Conservation (phyloP, 2,113 vertebrate species). For the Galbula dea region DNA sequence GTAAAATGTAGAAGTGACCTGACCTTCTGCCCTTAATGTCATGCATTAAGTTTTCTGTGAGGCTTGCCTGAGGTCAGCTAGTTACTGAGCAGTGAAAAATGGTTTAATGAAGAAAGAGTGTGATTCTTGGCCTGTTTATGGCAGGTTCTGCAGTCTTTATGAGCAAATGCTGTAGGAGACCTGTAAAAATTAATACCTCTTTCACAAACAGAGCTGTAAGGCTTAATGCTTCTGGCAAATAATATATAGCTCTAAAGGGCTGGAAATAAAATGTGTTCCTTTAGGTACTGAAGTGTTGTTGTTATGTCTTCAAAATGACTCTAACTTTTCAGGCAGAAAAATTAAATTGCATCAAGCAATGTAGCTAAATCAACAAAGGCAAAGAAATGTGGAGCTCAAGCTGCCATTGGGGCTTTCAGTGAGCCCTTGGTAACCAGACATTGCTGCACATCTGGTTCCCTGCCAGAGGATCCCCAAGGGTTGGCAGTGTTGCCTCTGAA, state of each 20-base stretch:
- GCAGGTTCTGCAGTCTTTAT: slow-evolving; percentile 15
- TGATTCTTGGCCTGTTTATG: slow-evolving; percentile 19
- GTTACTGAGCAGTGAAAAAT: not conserved
- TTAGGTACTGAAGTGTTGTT: slow-evolving; percentile 13
- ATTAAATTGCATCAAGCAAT: not conserved
- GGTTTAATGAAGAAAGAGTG: slow-evolving; percentile 26
- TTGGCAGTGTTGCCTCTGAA: not conserved
- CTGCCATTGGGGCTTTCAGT: not conserved
- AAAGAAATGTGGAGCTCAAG: not conserved
- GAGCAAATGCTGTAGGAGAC: slow-evolving; percentile 24
- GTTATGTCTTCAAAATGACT: slow-evolving; percentile 25
- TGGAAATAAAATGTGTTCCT: slow-evolving; percentile 39
- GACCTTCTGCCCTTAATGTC: not conserved
- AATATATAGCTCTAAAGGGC: not conserved
- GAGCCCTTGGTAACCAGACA: not conserved
- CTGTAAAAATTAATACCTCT: slow-evolving; percentile 50
- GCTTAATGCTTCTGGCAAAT: slow-evolving; percentile 21
- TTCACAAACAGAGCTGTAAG: slow-evolving; percentile 21
- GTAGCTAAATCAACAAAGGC: not conserved
- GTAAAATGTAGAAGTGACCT: not conserved
- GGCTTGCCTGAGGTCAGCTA: not conserved
- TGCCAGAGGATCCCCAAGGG: not conserved
- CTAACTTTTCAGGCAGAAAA: slow-evolving; percentile 23
- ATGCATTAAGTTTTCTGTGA: not conserved
- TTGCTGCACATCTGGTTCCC: not conserved